These are phyloP conservation scores for Pseudococcus viburni DNA, from an alignment of 2,888 invertebrate genomes.

Conservation along the genomic window DNA sequence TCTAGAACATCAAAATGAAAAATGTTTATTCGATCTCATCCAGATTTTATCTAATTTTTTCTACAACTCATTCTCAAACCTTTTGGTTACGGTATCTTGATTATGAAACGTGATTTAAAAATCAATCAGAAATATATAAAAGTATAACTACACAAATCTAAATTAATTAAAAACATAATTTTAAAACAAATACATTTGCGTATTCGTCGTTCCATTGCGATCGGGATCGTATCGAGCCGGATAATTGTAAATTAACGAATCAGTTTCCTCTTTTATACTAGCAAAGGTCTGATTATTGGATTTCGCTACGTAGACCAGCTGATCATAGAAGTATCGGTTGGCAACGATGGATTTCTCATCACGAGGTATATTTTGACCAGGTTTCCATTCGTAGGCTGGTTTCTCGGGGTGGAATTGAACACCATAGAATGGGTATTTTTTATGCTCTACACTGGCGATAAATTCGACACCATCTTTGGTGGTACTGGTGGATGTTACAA, in stretches of 20 bases:
- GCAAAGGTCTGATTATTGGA: slow-evolving; percentile 56
- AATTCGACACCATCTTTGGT: slow-evolving; percentile 57
- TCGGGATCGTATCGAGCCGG: not conserved
- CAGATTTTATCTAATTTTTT: no score
- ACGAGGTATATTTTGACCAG: slow-evolving; percentile 55
- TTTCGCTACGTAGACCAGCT: slow-evolving; percentile 60
- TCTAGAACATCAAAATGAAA: no score
- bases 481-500: slow-evolving; percentile 9
- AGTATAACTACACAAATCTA: not conserved
- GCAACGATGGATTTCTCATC: slow-evolving; percentile 56
- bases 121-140: no score
- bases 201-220: not conserved
- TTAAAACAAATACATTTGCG: slow-evolving; percentile 1
- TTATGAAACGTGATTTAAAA: no score
- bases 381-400: slow-evolving; percentile 65
- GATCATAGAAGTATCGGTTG: slow-evolving; percentile 66
- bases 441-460: slow-evolving; percentile 66
- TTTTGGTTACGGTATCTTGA: no score
- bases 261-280: not conserved
- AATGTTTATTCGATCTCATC: no score
- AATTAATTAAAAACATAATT: not conserved
- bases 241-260: slow-evolving; percentile 45
- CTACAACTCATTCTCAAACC: no score
- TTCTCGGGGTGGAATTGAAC: slow-evolving; percentile 68
- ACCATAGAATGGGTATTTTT: slow-evolving; percentile 67